Evolutionary conservation across 2,113 vertebrate species (phyloP).

Genomic region (Columba livia): DNA sequence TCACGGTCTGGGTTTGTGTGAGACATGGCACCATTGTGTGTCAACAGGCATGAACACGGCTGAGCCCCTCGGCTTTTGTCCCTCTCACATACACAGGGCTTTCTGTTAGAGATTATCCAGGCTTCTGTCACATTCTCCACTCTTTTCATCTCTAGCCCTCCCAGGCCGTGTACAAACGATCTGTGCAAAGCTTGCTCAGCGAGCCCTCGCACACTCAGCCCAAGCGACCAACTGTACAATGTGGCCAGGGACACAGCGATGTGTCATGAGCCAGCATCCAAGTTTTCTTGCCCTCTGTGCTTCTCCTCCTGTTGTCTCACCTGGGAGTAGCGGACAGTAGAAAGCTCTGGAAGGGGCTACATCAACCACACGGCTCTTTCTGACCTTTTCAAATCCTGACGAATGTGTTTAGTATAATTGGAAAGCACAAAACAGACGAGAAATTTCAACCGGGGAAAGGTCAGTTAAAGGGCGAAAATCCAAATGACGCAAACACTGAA

Average conservation of each 20-base stretch:
- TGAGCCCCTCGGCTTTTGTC: neutral
- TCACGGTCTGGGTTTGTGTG: neutral
- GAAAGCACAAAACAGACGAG: constrained; percentile 53
- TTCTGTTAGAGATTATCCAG: neutral
- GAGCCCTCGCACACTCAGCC: neutral
- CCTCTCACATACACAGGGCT: neutral
- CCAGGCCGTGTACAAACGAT: neutral
- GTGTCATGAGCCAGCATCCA: fast-evolving
- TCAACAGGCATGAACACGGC: neutral
- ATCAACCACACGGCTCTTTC: neutral
- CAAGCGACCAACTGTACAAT: neutral
- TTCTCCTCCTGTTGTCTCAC: neutral
- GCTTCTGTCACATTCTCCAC: neutral
- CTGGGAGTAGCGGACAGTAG: neutral
- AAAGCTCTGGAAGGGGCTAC: constrained; percentile 48
- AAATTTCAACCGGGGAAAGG: constrained; percentile 56
- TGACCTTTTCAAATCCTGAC: constrained; percentile 68
- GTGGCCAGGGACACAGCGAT: fast-evolving
- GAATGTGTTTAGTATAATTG: constrained; percentile 67
- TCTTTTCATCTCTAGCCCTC: neutral
- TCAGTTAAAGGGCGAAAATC: constrained; percentile 70
- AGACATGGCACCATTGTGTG: neutral
- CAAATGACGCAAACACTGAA: constrained; percentile 57
- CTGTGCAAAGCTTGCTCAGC: neutral
- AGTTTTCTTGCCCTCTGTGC: neutral